Evolutionary conservation across 2,113 vertebrate species (phyloP).

Genomic region (Delphinus delphis): DNA sequence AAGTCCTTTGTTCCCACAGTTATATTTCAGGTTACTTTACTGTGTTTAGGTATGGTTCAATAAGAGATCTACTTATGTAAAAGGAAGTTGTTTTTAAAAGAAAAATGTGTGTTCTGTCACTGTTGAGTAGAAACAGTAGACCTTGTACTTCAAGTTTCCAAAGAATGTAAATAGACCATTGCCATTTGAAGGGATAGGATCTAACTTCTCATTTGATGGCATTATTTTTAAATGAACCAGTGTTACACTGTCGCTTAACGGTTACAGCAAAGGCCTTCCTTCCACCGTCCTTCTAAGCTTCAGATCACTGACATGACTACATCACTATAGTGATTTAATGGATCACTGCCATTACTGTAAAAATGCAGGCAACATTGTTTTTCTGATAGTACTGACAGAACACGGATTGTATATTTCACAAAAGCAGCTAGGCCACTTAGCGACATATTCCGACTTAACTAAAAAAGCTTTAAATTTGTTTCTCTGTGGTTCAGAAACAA

Average conservation of each 20-base stretch:
- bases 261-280: neutral
- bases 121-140: conserved; percentile 81
- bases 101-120: conserved; percentile 83
- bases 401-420: neutral
- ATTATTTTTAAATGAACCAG: conserved; percentile 49
- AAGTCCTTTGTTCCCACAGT: conserved; percentile 57
- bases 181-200: conserved; percentile 70
- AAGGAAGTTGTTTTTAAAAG: conserved; percentile 86
- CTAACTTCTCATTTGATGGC: conserved; percentile 75
- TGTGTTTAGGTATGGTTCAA: conserved; percentile 60
- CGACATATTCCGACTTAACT: neutral
- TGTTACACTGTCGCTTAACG: neutral
- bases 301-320: neutral
- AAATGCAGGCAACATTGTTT: neutral
- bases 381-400: neutral
- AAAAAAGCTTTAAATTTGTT: neutral
- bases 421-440: neutral
- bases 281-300: neutral
- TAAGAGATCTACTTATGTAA: conserved; percentile 74
- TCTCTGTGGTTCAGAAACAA: neutral
- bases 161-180: conserved; percentile 82
- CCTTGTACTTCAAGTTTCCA: conserved; percentile 78
- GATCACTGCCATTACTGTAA: neutral
- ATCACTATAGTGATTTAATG: neutral
- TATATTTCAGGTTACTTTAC: conserved; percentile 65